These are phyloP conservation scores for Australoheros facetus DNA, from an alignment of 2,797 vertebrate genomes.

Conservation along the genomic window DNA sequence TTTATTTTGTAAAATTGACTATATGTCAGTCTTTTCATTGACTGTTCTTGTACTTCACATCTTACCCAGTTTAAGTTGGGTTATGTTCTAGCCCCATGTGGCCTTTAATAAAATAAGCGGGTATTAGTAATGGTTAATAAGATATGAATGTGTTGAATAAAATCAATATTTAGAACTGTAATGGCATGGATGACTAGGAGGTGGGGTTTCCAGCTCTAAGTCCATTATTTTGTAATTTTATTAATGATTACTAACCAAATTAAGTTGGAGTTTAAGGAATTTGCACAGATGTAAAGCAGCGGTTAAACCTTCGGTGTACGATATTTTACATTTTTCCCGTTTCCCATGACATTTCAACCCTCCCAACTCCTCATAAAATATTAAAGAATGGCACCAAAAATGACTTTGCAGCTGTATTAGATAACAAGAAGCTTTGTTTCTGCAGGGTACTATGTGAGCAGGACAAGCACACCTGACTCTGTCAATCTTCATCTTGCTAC, in stretches of 20 bases:
- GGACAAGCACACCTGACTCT: conserved; percentile 53
- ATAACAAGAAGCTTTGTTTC: conserved; percentile 47
- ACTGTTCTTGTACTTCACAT: background rate
- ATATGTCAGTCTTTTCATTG: background rate
- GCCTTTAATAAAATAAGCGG: background rate
- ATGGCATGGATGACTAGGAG: background rate
- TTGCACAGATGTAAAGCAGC: background rate
- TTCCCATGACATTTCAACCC: conserved; percentile 38
- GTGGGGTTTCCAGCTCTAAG: background rate
- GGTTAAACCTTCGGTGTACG: background rate
- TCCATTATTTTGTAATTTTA: background rate
- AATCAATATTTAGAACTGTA: background rate
- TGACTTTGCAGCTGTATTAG: conserved; percentile 37
- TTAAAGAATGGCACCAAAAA: conserved; percentile 36
- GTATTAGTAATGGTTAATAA: background rate
- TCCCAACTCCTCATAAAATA: conserved; percentile 49
- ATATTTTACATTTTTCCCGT: conserved; percentile 35
- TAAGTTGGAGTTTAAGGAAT: background rate
- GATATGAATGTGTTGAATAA: background rate
- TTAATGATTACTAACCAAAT: background rate
- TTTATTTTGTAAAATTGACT: background rate
- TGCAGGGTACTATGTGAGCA: conserved; percentile 31
- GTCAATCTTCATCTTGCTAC: conserved; percentile 62
- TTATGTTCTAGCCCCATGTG: background rate
- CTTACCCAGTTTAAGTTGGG: background rate